phyloP scores from a whole-genome alignment of 2,888 invertebrate species.

The Phytoseiulus persimilis region DNA sequence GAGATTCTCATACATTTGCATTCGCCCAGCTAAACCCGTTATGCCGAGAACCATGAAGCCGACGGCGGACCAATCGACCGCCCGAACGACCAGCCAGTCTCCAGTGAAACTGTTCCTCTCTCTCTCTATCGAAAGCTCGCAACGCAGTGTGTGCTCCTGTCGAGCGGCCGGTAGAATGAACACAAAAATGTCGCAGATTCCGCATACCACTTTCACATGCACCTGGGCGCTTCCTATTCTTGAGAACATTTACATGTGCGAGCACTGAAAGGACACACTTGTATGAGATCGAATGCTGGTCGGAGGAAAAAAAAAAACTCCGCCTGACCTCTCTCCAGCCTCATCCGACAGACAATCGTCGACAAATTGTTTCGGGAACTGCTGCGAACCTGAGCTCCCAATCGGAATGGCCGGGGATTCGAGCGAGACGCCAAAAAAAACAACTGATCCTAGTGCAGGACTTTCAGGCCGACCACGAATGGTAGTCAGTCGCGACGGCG shows the following conservation, averaged over 20 bases:
- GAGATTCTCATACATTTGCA: slow-evolving; percentile 5
- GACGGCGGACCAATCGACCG: not conserved
- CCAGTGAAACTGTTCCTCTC: not conserved
- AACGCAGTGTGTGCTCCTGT: not conserved
- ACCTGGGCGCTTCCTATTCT: not conserved
- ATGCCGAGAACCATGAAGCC: not conserved
- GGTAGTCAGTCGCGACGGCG: not conserved
- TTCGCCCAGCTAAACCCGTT: not conserved
- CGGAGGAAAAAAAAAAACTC: not conserved
- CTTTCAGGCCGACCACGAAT: not conserved
- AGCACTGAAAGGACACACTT: not conserved
- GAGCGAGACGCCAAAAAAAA: not conserved
- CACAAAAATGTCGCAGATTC: not conserved
- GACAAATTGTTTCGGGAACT: not conserved
- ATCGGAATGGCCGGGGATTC: not conserved
- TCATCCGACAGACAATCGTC: not conserved
- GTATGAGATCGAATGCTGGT: not conserved
- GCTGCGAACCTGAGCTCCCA: not conserved
- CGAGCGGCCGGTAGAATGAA: slow-evolving; percentile 5
- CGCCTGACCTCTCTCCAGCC: not conserved
- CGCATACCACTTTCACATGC: slow-evolving; percentile 5
- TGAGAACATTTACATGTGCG: not conserved
- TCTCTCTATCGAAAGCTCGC: not conserved
- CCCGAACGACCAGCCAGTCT: not conserved
- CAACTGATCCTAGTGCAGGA: not conserved